Percentiles rank a stretch among this genome's conserved stretches.
Conservation (phyloP, 2,797 vertebrate species). For the Rhinichthys osculus region DNA sequence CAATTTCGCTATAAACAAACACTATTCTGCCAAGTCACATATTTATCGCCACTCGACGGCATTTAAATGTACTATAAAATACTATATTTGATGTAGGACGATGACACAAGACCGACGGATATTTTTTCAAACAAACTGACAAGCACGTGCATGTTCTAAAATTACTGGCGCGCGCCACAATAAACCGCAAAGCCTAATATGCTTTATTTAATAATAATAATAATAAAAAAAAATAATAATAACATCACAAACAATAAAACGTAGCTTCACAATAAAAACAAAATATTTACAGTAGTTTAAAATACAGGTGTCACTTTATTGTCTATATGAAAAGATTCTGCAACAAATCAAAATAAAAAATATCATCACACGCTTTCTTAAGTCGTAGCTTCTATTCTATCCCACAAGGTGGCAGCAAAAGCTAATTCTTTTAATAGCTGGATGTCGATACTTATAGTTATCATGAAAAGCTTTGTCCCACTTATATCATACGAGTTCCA, state of each 20-base stretch:
- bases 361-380: background rate
- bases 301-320: background rate
- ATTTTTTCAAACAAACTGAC: background rate
- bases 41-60: background rate
- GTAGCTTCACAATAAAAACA: background rate
- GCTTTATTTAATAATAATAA: background rate
- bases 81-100: background rate
- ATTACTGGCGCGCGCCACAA: background rate
- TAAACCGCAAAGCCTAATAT: no score
- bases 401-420: slow-evolving; percentile 41
- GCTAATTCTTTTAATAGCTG: background rate
- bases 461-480: background rate
- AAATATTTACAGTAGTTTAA: background rate
- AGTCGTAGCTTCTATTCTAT: background rate
- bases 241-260: background rate
- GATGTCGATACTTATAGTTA: background rate
- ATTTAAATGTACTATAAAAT: background rate
- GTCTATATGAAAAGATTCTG: background rate
- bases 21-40: background rate
- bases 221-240: no score
- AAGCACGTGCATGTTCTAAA: background rate
- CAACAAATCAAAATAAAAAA: no score
- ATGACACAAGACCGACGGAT: background rate
- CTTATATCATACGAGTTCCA: background rate
- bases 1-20: background rate